Conservation (phyloP, 1,140 invertebrate genomes). For the Brachystomella parvula region DNA sequence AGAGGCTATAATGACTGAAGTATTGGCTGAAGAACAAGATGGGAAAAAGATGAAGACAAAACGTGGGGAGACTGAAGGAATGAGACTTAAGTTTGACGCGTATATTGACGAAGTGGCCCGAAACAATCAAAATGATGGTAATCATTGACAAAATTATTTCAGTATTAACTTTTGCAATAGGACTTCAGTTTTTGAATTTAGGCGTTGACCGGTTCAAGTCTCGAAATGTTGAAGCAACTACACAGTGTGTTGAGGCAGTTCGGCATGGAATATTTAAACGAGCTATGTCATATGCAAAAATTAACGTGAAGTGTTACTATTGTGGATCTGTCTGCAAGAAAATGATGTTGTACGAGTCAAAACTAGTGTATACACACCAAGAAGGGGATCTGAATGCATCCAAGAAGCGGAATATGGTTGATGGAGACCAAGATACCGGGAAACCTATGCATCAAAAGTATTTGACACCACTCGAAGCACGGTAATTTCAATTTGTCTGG, state of each 20-base stretch:
- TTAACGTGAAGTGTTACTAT: slow-evolving; percentile 52
- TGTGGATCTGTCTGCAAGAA: slow-evolving; percentile 54
- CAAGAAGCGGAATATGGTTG: slow-evolving; percentile 23
- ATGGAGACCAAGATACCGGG: background rate
- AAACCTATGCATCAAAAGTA: slow-evolving; percentile 29
- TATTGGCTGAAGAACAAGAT: slow-evolving; percentile 14
- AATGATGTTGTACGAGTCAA: slow-evolving; percentile 44
- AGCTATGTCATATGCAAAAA: slow-evolving; percentile 45
- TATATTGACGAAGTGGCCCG: slow-evolving; percentile 37
- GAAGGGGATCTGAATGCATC: background rate
- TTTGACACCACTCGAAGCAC: slow-evolving; percentile 37
- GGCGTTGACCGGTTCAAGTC: no score
- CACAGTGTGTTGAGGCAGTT: slow-evolving; percentile 47
- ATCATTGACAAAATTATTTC: no score
- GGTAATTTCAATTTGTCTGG: slow-evolving; percentile 19
- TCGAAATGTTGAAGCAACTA: slow-evolving; percentile 13
- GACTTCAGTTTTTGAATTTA: no score
- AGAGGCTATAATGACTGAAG: slow-evolving; percentile 43
- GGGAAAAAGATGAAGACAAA: slow-evolving; percentile 16
- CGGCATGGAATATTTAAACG: slow-evolving; percentile 53
- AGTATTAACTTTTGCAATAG: background rate
- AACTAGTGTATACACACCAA: slow-evolving; percentile 31
- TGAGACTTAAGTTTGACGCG: slow-evolving; percentile 24
- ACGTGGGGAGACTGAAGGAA: background rate
- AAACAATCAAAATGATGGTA: no score